phyloP scores from a whole-genome alignment of 2,113 vertebrate species.

The Meleagris gallopavo region DNA sequence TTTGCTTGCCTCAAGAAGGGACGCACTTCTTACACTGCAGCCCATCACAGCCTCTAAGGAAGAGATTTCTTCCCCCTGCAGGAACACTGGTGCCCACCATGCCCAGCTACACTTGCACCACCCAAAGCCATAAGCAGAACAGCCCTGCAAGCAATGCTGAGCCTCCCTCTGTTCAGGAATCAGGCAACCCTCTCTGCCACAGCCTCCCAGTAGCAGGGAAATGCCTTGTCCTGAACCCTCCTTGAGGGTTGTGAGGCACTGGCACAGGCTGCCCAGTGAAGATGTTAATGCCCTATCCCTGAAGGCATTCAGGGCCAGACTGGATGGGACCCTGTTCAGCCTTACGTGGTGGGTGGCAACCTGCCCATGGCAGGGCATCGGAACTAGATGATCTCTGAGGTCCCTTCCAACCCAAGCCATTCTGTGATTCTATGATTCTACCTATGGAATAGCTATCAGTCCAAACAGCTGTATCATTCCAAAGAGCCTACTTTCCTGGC shows the following conservation, averaged over 20 bases:
- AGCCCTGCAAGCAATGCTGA: background rate
- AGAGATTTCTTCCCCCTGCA: background rate
- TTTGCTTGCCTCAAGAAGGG: background rate
- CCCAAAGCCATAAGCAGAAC: fast-evolving
- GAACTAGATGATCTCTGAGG: no score
- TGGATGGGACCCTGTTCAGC: no score
- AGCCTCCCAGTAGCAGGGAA: background rate
- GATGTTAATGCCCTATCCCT: no score
- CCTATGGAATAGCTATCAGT: background rate
- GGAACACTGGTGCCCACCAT: background rate
- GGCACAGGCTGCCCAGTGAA: no score
- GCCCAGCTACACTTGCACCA: fast-evolving
- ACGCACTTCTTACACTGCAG: background rate
- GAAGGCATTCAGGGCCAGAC: no score
- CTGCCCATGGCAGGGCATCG: no score
- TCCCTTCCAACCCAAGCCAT: no score
- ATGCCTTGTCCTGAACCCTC: background rate
- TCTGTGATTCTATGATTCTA: background rate
- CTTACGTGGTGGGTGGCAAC: no score
- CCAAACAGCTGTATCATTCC: background rate
- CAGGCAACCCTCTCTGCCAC: background rate
- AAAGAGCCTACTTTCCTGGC: background rate
- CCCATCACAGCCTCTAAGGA: background rate
- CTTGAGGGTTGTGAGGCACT: no score
- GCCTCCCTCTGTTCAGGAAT: background rate